These are phyloP conservation scores for Anthopleura xanthogrammica DNA, from an alignment of 92 coral and sea anemone genomes.

Conservation along the genomic window DNA sequence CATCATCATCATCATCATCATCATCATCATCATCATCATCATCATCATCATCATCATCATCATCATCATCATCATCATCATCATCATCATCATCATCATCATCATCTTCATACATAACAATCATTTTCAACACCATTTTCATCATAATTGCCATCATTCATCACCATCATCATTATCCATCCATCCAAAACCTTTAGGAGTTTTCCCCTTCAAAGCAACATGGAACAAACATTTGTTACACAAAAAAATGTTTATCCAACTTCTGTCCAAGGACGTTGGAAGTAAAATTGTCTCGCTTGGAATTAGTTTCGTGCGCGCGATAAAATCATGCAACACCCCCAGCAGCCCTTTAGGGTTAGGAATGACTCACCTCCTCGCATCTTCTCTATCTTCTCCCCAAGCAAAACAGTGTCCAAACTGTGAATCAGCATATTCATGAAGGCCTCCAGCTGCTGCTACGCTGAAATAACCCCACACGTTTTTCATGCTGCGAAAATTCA, in stretches of 20 bases:
- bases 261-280: too few species aligned
- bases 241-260: too few species aligned
- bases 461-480: slow-evolving; percentile 99
- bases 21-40: background rate
- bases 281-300: too few species aligned
- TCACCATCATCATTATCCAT: too few species aligned
- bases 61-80: background rate
- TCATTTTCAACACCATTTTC: too few species aligned
- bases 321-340: too few species aligned
- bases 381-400: slow-evolving; percentile 99
- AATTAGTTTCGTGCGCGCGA: too few species aligned
- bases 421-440: slow-evolving; percentile 98
- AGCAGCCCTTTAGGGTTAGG: background rate
- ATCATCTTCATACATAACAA: background rate
- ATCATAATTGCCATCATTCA: too few species aligned
- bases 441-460: slow-evolving; percentile 98
- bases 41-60: background rate
- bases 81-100: background rate
- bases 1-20: background rate
- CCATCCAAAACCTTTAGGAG: too few species aligned
- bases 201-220: too few species aligned
- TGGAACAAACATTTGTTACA: too few species aligned
- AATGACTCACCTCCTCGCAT: slow-evolving; percentile 77
- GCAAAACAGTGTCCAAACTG: slow-evolving; percentile 99
- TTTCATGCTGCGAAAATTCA: slow-evolving; percentile 96